Conservation (phyloP, 2,888 invertebrate species). For the Limnephilus lunatus region DNA sequence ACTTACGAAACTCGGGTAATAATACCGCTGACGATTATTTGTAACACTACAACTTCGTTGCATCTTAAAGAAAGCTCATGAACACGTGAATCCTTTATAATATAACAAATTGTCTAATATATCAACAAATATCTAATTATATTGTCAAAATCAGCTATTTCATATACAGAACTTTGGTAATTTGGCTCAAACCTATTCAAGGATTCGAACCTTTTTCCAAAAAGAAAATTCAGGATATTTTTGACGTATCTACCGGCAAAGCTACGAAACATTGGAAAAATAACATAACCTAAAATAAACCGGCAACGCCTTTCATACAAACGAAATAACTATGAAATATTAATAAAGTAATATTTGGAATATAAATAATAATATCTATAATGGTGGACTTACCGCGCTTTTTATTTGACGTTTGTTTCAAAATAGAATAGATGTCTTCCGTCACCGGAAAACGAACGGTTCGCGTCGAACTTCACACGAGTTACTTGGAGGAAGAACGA, state of each 20-base stretch:
- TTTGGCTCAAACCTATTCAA: not conserved
- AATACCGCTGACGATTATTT: too few relatives aligned
- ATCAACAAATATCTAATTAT: too few relatives aligned
- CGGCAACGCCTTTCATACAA: not conserved
- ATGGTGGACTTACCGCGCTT: slow-evolving; percentile 26
- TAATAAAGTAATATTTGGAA: too few relatives aligned
- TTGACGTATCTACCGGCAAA: not conserved
- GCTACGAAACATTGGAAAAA: not conserved
- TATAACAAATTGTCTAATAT: too few relatives aligned
- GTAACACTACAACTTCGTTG: too few relatives aligned
- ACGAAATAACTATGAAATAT: not conserved
- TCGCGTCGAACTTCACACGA: slow-evolving; percentile 33
- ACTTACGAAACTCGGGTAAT: too few relatives aligned
- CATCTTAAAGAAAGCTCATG: too few relatives aligned
- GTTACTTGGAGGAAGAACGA: not conserved
- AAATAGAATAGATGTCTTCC: not conserved
- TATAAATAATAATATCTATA: too few relatives aligned
- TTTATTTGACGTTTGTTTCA: slow-evolving; percentile 22
- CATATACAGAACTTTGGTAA: not conserved
- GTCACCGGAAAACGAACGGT: slow-evolving; percentile 38
- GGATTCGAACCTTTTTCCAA: not conserved
- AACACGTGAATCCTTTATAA: too few relatives aligned
- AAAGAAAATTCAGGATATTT: not conserved
- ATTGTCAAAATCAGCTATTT: not conserved
- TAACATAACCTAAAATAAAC: not conserved